A percentile compares a stretch with the other conserved stretches of the same genome.
Conservation (phyloP, 2,888 invertebrate genomes). For the Sesia bembeciformis region DNA sequence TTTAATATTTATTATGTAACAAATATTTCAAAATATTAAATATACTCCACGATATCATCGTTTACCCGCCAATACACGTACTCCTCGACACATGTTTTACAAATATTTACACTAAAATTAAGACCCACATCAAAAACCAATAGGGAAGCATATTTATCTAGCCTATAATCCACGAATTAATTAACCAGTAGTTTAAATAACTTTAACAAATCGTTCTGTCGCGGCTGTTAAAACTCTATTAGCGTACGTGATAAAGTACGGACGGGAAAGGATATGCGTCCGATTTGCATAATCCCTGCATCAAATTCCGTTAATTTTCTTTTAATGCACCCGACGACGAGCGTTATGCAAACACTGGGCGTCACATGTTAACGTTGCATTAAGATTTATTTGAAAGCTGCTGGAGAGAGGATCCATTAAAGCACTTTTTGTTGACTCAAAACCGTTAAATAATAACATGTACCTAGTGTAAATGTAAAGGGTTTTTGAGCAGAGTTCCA, state of each 20-base stretch:
- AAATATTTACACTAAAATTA: conserved; percentile 8
- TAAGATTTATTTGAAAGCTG: too few species aligned
- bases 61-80: too few species aligned
- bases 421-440: too few species aligned
- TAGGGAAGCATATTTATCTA: background rate
- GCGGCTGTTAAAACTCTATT: conserved; percentile 16
- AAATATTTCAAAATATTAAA: too few species aligned
- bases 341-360: conserved; percentile 17
- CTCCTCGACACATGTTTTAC: too few species aligned
- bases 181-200: background rate
- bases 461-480: too few species aligned
- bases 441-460: too few species aligned
- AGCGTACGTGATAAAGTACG: conserved; percentile 57
- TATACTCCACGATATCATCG: too few species aligned
- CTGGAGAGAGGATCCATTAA: too few species aligned
- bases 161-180: background rate
- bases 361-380: background rate
- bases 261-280: conserved; percentile 50
- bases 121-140: background rate
- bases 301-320: conserved; percentile 69
- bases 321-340: conserved; percentile 42
- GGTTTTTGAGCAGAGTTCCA: too few species aligned
- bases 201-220: background rate
- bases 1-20: too few species aligned
- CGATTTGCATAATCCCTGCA: conserved; percentile 68